Conservation (phyloP, 2,797 vertebrate genomes). For the Acipenser ruthenus region DNA sequence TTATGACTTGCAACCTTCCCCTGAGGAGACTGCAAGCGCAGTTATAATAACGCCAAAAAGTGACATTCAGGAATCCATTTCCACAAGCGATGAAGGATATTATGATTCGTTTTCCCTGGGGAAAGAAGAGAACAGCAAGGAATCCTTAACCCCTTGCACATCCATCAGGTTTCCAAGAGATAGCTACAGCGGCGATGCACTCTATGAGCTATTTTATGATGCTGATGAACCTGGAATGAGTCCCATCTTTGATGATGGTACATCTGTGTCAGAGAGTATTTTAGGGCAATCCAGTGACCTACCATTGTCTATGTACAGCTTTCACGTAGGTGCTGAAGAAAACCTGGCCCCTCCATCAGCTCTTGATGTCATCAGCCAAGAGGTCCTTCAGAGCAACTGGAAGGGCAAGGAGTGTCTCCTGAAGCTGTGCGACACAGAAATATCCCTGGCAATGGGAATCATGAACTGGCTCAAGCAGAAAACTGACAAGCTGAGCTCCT, state of each 20-base stretch:
- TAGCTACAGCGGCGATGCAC: slow-evolving; percentile 73
- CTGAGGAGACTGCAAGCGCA: slow-evolving; percentile 45
- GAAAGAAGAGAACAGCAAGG: slow-evolving; percentile 59
- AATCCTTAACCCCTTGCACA: slow-evolving; percentile 37
- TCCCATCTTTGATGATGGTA: slow-evolving; percentile 52
- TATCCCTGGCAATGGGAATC: slow-evolving; percentile 72
- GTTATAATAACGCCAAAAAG: slow-evolving; percentile 64
- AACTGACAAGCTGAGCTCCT: slow-evolving; percentile 12
- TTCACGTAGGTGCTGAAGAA: slow-evolving; percentile 71
- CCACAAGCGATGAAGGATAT: slow-evolving; percentile 75
- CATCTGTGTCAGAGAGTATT: slow-evolving; percentile 54
- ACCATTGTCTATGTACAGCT: slow-evolving; percentile 73
- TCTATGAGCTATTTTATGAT: slow-evolving; percentile 73
- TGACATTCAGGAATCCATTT: slow-evolving; percentile 65
- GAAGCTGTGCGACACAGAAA: slow-evolving; percentile 73
- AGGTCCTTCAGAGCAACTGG: slow-evolving; percentile 68
- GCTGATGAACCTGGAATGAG: slow-evolving; percentile 49
- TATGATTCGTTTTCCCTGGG: slow-evolving; percentile 69
- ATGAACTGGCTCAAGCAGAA: slow-evolving; percentile 64
- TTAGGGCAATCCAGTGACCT: slow-evolving; percentile 56
- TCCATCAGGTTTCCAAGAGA: slow-evolving; percentile 59
- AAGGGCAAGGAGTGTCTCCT: slow-evolving; percentile 73
- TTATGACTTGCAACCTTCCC: slow-evolving; percentile 28
- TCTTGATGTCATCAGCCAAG: slow-evolving; percentile 59
- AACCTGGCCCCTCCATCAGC: slow-evolving; percentile 61